Evolutionary conservation across 1,140 invertebrate genomes (phyloP).

Genomic region (Cyclargus thomasi): DNA sequence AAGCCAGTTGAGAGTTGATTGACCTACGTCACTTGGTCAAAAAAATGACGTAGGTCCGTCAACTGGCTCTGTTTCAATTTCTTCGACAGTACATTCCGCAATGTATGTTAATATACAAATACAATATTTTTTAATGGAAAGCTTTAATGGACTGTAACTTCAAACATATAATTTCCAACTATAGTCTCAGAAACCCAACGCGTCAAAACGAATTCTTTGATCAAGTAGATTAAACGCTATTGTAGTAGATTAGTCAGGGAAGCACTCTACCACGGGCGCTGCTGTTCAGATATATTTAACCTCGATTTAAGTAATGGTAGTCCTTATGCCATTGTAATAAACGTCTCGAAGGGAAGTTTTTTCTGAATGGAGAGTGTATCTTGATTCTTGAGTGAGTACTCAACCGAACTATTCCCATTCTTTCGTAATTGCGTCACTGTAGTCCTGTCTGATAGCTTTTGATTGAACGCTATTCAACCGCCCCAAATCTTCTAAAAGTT

Average conservation of each 20-base stretch:
- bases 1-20: too few relatives aligned
- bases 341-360: not conserved
- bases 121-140: too few relatives aligned
- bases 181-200: too few relatives aligned
- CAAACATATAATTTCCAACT: too few relatives aligned
- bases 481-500: constrained; percentile 16
- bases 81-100: too few relatives aligned
- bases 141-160: too few relatives aligned
- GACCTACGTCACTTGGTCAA: too few relatives aligned
- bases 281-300: not conserved
- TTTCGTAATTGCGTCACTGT: constrained; percentile 22
- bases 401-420: constrained; percentile 20
- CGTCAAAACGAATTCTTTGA: not conserved
- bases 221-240: not conserved
- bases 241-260: not conserved
- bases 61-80: too few relatives aligned
- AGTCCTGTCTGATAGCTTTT: constrained; percentile 2
- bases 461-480: constrained; percentile 17
- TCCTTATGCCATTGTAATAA: not conserved
- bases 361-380: not conserved
- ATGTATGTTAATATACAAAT: too few relatives aligned
- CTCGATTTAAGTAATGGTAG: not conserved
- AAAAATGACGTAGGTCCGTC: too few relatives aligned
- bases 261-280: not conserved
- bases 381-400: constrained; percentile 6